A percentile compares a stretch with the other conserved stretches of the same genome.
Evolutionary conservation across 1,140 invertebrate species (phyloP).

Genomic region (Drosophila erecta): DNA sequence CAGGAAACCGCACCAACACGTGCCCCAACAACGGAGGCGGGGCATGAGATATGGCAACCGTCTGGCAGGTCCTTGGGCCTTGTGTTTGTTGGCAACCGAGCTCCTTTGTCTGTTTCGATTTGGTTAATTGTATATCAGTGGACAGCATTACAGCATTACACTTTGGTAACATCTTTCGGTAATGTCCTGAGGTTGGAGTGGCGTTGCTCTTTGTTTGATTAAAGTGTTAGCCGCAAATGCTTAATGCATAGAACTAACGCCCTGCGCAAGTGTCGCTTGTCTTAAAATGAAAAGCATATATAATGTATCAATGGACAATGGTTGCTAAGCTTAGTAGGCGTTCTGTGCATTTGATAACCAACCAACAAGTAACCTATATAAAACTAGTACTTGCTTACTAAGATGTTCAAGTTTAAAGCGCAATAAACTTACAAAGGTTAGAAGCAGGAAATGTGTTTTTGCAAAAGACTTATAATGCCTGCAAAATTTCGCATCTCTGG

Average conservation of each 20-base stretch:
- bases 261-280: constrained; percentile 11
- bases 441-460: background rate
- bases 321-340: too few species aligned
- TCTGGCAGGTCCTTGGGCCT: constrained; percentile 18
- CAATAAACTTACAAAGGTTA: background rate
- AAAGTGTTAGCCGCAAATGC: constrained; percentile 8
- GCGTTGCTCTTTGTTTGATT: constrained; percentile 11
- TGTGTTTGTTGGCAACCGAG: constrained; percentile 37
- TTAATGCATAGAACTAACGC: background rate
- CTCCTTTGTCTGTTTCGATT: constrained; percentile 47
- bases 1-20: constrained; percentile 56
- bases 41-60: constrained; percentile 8
- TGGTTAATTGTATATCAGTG: constrained; percentile 46
- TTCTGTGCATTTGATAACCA: too few species aligned
- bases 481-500: constrained; percentile 37
- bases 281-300: too few species aligned
- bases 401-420: background rate
- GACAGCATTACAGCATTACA: constrained; percentile 22
- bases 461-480: constrained; percentile 27
- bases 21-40: constrained; percentile 17
- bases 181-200: constrained; percentile 18
- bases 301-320: too few species aligned
- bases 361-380: background rate
- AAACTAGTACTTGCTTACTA: background rate
- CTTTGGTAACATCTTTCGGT: constrained; percentile 14